phyloP scores from a whole-genome alignment of 2,797 vertebrate species.

The Ctenosaura bakeri region DNA sequence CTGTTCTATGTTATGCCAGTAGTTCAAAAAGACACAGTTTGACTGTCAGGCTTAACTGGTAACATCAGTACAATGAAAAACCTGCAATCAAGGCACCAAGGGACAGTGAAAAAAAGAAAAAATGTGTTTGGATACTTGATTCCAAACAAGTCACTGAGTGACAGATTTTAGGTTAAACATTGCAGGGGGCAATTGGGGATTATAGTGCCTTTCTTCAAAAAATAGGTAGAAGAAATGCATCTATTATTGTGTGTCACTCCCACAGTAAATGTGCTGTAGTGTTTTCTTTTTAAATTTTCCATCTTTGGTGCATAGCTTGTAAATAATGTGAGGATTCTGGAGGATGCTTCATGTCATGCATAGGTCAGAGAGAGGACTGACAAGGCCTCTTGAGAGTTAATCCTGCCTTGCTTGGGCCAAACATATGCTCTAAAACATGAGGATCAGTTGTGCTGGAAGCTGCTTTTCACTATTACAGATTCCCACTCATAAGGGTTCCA shows the following conservation, averaged over 20 bases:
- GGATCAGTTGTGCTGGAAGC: background rate
- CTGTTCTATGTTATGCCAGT: conserved; percentile 24
- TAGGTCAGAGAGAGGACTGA: too few species aligned
- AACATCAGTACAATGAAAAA: conserved; percentile 11
- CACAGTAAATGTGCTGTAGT: too few species aligned
- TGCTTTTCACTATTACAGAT: background rate
- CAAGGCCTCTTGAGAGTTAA: background rate
- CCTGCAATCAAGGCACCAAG: background rate
- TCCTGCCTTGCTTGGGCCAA: background rate
- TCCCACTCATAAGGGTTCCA: background rate
- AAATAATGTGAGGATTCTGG: background rate
- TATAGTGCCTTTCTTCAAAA: background rate
- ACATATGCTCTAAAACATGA: too few species aligned
- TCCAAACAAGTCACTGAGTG: background rate
- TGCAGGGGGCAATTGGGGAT: background rate
- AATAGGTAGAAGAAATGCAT: background rate
- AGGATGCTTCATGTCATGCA: background rate
- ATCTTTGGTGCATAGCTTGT: background rate
- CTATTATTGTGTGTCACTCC: background rate
- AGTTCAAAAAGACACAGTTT: conserved; percentile 35
- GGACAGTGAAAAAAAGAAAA: background rate
- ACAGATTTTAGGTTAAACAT: conserved; percentile 8
- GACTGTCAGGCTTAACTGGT: conserved; percentile 32
- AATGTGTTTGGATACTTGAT: background rate
- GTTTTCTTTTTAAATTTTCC: background rate